Evolutionary conservation across 2,888 invertebrate species (phyloP).

Genomic region (Chymomyza procnemis): DNA sequence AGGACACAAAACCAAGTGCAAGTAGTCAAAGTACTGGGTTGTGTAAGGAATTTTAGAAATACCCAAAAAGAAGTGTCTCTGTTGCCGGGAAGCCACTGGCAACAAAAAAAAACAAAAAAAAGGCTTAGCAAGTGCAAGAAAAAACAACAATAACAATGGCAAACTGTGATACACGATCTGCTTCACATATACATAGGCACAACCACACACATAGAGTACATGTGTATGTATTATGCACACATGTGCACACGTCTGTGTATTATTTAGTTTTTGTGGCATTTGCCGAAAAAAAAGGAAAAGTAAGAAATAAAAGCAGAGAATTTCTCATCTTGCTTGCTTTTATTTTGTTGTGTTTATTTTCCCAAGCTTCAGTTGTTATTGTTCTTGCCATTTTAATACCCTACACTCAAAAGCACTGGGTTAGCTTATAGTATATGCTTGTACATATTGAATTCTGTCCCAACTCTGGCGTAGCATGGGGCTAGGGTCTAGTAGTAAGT

Average conservation of each 20-base stretch:
- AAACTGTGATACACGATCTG: conserved; percentile 15
- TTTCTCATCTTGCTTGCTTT: conserved; percentile 23
- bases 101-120: no score
- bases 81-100: not conserved
- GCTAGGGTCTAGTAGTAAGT: no score
- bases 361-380: not conserved
- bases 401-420: no score
- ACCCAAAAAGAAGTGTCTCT: not conserved
- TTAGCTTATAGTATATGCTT: no score
- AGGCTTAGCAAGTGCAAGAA: not conserved
- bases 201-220: not conserved
- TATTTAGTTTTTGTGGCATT: conserved; percentile 44
- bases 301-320: not conserved
- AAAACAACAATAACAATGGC: conserved; percentile 13
- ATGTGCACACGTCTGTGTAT: conserved; percentile 18
- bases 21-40: not conserved
- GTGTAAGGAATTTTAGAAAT: not conserved
- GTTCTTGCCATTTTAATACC: conserved; percentile 33
- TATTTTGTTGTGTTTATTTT: conserved; percentile 24
- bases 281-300: not conserved
- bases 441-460: no score
- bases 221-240: conserved; percentile 6
- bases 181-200: not conserved
- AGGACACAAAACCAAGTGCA: not conserved
- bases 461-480: no score